Base-by-base conservation (phyloP, 2,113 vertebrate species). In the Sus scrofa region DNA sequence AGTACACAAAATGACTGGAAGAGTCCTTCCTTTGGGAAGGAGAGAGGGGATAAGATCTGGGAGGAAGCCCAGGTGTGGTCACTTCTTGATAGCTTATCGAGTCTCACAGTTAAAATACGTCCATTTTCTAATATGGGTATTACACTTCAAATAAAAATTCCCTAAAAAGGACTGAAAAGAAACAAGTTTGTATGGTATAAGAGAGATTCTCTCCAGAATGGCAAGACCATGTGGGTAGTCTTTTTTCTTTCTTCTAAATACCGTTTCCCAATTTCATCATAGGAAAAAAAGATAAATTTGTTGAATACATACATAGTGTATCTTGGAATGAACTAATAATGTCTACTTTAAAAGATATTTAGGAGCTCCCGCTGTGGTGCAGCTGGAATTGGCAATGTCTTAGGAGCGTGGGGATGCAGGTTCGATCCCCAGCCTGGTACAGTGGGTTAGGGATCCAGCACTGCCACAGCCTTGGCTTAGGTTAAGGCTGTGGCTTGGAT, bases 241-340 rank as follows among this genome's bases (percentile, higher is more conserved):
- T 71, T 85, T 87, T 60, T 68, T 62, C 39, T 78, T 92, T 77
- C 70, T 86, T 83, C 84, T 74, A 93, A 75, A 81, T 82, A 14
- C 62, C 79, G 96, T 75, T 96, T 91, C 44, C 65, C 58, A 78
- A 82, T 87, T 95, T 92, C 52, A 84, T 54, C 70, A 93, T 83
- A 73, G 83, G 39, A 85, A 96, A 89, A 85, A 96, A 58, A 71
- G 27, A 71, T 60, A 58, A 54, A 79, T 93, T 81, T 65, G 96
- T 92, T 89, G 83, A 86, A 85, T 20, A 93, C 13, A 82, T 0
- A 92, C 19, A 95, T 2, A n/a, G 54, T 27, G 16, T 60, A 77
- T 68, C n/a, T 79, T 83, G 24, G 20, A 86, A 95, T 94, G n/a
- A 95, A 91, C 34, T 86, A 63, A 81, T 62, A 93, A 92, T 6